Conservation (phyloP, 2,888 invertebrate species). For the Adineta ricciae region DNA sequence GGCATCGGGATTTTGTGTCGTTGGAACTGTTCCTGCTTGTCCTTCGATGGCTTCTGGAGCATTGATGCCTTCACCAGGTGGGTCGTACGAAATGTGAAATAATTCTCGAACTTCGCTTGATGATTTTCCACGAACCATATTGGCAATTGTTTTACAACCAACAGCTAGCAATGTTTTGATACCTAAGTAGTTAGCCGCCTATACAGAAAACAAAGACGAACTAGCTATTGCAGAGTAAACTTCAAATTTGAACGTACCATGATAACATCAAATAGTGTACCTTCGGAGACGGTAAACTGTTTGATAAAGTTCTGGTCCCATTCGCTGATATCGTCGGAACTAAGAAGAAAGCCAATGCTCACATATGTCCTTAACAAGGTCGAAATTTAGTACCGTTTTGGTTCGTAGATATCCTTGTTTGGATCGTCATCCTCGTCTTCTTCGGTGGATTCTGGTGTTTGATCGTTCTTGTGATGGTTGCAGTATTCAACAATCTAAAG, state of each 20-base stretch:
- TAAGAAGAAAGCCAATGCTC: neutral
- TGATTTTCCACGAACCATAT: conserved; percentile 21
- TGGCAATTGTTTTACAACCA: conserved; percentile 10
- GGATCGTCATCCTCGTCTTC: conserved; percentile 13
- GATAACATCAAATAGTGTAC: neutral
- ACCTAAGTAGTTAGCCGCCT: neutral
- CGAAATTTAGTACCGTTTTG: conserved; percentile 6
- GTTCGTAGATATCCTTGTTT: conserved; percentile 14
- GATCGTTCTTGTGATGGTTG: conserved; percentile 13
- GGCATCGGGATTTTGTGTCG: neutral
- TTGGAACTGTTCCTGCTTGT: neutral
- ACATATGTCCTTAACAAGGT: too few species aligned
- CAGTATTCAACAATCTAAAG: neutral
- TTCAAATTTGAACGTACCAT: neutral
- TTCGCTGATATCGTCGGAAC: conserved; percentile 5
- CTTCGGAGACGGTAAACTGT: neutral
- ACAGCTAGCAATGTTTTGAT: conserved; percentile 16
- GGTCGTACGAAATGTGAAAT: conserved; percentile 11
- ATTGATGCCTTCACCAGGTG: neutral
- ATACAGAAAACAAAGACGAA: neutral
- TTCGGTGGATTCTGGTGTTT: neutral
- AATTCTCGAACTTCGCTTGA: neutral
- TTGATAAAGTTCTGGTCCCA: conserved; percentile 14
- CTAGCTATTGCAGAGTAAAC: too few species aligned
- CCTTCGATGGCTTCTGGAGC: neutral